These are phyloP conservation scores for Platyscapa corneri DNA, from an alignment of 1,140 invertebrate species.

Conservation along the genomic window DNA sequence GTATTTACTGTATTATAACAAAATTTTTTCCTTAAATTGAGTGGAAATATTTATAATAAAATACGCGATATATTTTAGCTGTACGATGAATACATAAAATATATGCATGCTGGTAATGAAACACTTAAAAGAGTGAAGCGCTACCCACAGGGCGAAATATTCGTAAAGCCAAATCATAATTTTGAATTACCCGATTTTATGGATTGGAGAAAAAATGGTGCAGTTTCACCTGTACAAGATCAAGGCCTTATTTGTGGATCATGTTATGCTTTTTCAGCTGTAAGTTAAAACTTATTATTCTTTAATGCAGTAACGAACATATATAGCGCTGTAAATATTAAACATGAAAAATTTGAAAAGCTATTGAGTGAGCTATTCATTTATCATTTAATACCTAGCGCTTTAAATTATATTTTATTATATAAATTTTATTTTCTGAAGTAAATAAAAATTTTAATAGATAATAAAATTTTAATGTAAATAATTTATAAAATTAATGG, in stretches of 20 bases:
- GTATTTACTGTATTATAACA: too few relatives aligned
- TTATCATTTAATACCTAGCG: too few relatives aligned
- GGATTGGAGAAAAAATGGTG: constrained; percentile 91
- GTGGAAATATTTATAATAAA: not conserved
- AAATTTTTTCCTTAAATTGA: not conserved
- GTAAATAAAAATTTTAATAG: too few relatives aligned
- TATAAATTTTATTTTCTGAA: too few relatives aligned
- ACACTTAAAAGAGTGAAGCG: constrained; percentile 41
- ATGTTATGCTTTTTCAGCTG: constrained; percentile 94
- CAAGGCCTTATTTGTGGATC: constrained; percentile 92
- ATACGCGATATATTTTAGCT: not conserved
- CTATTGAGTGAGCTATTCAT: too few relatives aligned
- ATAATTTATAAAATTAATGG: too few relatives aligned
- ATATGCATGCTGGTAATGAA: constrained; percentile 24
- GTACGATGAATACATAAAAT: constrained; percentile 37
- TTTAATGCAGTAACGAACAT: not conserved
- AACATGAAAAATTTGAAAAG: not conserved
- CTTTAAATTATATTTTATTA: too few relatives aligned
- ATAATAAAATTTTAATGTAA: too few relatives aligned
- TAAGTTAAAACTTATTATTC: constrained; percentile 69
- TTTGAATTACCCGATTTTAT: constrained; percentile 82
- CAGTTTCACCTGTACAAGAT: constrained; percentile 93
- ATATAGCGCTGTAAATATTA: not conserved
- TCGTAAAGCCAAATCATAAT: constrained; percentile 81
- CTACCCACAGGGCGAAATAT: constrained; percentile 76